Evolutionary conservation across 2,888 invertebrate species (phyloP), one percentile per base, ranked within the genome.

Genomic region (Lamproptera curius): DNA sequence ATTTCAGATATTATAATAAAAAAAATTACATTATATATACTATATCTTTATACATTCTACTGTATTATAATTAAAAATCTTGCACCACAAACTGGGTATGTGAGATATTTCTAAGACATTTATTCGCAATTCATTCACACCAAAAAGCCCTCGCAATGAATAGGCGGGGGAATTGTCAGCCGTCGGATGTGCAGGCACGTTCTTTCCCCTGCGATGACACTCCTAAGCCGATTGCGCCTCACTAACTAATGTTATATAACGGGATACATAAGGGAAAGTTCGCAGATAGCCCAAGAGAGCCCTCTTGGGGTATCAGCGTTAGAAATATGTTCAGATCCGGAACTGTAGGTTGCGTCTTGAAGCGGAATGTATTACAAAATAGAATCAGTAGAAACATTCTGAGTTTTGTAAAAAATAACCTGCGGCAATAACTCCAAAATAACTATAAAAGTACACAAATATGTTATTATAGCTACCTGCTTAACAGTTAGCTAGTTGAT

Each of bases 201-300:
- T 26, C 47, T 11, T 5, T 6, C 42, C 41, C 17, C 36, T 41
- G 26, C 26, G 35, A 28, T 20, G 47, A 33, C 42, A 42, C 47
- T 42, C 23, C 16, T n/a, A 31, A 42, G 38, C 37, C 38, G 48
- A 48, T 42, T 36, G 23, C 28, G 28, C 37, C 16, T 40, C 37
- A 28, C 37, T 31, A 31, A 33, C 38, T 48, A 48, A 48, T 48
- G 11, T 48, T 48, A 48, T 48, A 34, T 48, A 42, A 42, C 48
- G 23, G n/a, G 42, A 48, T 48, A 48, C 31, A 48, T 48, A 48
- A 43, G 48, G 42, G 48, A 48, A 42, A 31, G 34, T 44, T 31
- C 34, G 38, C 36, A 42, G 48, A 48, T 42, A 38, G 26, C 42
- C 42, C 41, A 36, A 33, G 23, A 20, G 28, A 48, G 46, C 23